Conservation (phyloP, 2,888 invertebrate genomes). For the Plagodis dolabraria region DNA sequence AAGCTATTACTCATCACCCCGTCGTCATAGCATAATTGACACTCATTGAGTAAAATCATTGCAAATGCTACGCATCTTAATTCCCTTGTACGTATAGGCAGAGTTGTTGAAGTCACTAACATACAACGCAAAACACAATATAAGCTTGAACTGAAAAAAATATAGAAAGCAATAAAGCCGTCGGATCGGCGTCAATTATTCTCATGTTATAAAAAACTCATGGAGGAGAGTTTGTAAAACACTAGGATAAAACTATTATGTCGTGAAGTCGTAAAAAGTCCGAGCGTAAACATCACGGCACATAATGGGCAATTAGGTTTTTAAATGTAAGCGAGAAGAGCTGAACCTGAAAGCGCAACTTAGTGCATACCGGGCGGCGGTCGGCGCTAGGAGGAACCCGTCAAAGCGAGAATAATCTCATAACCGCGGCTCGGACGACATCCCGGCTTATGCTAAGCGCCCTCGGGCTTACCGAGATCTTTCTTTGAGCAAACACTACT, state of each 20-base stretch:
- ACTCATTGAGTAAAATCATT: conserved; percentile 5
- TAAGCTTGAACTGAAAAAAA: too few relatives aligned
- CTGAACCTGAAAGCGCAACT: conserved; percentile 63
- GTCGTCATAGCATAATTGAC: conserved; percentile 24
- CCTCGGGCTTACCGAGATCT: conserved; percentile 68
- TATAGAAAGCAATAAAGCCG: too few relatives aligned
- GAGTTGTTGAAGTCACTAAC: too few relatives aligned
- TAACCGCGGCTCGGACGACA: conserved; percentile 73
- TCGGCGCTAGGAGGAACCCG: conserved; percentile 60
- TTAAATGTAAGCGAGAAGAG: conserved; percentile 63
- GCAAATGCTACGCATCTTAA: neutral
- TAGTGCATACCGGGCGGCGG: conserved; percentile 60
- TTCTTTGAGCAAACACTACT: conserved; percentile 66
- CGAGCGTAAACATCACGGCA: conserved; percentile 49
- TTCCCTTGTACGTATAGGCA: too few relatives aligned
- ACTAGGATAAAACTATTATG: conserved; percentile 27
- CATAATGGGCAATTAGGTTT: conserved; percentile 70
- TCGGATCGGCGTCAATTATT: conserved; percentile 15
- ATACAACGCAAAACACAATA: too few relatives aligned
- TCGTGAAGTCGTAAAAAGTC: conserved; percentile 39
- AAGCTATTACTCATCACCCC: conserved; percentile 36
- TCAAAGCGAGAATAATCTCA: conserved; percentile 81
- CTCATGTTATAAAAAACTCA: conserved; percentile 17
- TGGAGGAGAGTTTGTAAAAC: conserved; percentile 24
- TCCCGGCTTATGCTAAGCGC: conserved; percentile 70